Evolutionary conservation across 2,888 invertebrate genomes (phyloP).

Genomic region (Camponotus fellah): DNA sequence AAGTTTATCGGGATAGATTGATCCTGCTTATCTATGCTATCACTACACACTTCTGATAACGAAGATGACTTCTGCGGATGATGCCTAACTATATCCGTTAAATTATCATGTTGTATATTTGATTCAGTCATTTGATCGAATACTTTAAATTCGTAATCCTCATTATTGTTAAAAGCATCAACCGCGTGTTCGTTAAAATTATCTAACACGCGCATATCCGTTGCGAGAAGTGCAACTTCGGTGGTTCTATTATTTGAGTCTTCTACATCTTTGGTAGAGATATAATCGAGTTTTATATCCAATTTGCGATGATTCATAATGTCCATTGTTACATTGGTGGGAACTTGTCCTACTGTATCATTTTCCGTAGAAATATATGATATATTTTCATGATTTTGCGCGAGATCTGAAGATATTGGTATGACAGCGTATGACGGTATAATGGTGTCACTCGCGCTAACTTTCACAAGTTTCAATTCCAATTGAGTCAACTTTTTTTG

Average conservation of each 20-base stretch:
- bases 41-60: constrained; percentile 22
- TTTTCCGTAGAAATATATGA: constrained; percentile 73
- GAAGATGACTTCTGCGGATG: constrained; percentile 54
- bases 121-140: constrained; percentile 63
- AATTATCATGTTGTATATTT: constrained; percentile 51
- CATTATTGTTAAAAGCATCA: constrained; percentile 69
- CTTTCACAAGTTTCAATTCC: constrained; percentile 59
- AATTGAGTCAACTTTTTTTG: constrained; percentile 64
- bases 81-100: constrained; percentile 29
- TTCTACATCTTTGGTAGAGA: constrained; percentile 52
- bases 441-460: constrained; percentile 50
- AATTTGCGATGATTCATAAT: constrained; percentile 64
- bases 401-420: constrained; percentile 72
- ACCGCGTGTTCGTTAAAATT: constrained; percentile 68
- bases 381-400: constrained; percentile 67
- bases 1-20: constrained; percentile 63
- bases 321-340: constrained; percentile 64
- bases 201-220: constrained; percentile 65
- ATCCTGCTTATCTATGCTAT: constrained; percentile 10
- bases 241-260: constrained; percentile 43
- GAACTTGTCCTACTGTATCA: constrained; percentile 54
- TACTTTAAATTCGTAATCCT: constrained; percentile 74
- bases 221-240: constrained; percentile 62
- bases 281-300: constrained; percentile 64
- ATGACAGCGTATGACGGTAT: constrained; percentile 77